Percentiles rank a stretch among this genome's conserved stretches.
These are phyloP conservation scores for Vanacampus margaritifer DNA, from an alignment of 2,113 vertebrate genomes.

Conservation along the genomic window DNA sequence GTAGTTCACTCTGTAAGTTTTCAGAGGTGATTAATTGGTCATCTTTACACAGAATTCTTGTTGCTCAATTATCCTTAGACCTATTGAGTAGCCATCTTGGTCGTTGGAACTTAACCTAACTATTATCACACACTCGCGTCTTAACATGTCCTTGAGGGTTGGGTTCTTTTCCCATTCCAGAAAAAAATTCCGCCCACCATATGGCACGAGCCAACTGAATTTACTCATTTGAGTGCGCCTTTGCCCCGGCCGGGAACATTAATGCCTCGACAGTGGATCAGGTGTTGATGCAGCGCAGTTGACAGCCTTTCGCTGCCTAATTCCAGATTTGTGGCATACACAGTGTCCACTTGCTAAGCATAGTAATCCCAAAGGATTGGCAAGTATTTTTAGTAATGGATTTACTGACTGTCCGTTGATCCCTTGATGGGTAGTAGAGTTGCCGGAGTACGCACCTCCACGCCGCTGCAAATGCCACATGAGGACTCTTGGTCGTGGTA, in stretches of 20 bases:
- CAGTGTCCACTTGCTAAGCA: slow-evolving; percentile 63
- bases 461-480: not conserved
- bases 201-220: slow-evolving; percentile 10
- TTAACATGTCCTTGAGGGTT: not conserved
- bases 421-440: slow-evolving; percentile 58
- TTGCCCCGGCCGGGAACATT: slow-evolving; percentile 15
- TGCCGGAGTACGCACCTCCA: not conserved
- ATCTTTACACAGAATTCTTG: too few relatives aligned
- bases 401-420: slow-evolving; percentile 66
- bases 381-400: slow-evolving; percentile 74
- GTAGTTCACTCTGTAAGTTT: too few relatives aligned
- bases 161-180: not conserved
- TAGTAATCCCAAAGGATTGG: slow-evolving; percentile 73
- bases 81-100: too few relatives aligned
- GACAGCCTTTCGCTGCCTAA: slow-evolving; percentile 62
- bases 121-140: not conserved
- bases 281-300: slow-evolving; percentile 52
- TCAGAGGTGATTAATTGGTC: too few relatives aligned
- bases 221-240: slow-evolving; percentile 9
- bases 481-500: not conserved
- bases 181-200: slow-evolving; percentile 6
- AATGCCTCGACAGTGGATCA: slow-evolving; percentile 54
- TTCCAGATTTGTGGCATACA: slow-evolving; percentile 64
- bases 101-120: too few relatives aligned
- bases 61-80: too few relatives aligned